Base-by-base conservation (phyloP, 1,140 invertebrate species). In the Frieseomelitta varia region DNA sequence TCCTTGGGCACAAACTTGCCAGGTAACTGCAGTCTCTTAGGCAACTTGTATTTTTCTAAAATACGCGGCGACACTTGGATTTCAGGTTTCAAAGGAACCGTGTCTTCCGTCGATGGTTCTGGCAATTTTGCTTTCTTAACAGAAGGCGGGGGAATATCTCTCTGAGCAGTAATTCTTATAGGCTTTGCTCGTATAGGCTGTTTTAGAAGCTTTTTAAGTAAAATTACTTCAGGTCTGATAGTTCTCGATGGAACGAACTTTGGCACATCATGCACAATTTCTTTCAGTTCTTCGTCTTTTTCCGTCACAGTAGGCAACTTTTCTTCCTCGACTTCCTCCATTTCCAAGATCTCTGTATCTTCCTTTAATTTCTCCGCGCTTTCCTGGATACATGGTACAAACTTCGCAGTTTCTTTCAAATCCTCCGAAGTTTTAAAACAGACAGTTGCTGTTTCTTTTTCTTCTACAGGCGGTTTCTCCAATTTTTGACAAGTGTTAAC, bases 271-370 rank as follows among this genome's bases (percentile, higher is more conserved):
- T 1, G 8, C 17, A 0, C 15, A 17, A 0, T 27, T 4, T 21
- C 12, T n/a, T 0, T 4, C 3, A 0, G 24, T 24, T 61, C 0
- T 1, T 61, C 1, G 24, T 4, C 24, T 1, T 61, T 4, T 61
- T 61, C 6, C 24, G 2, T 14, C 4, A 10, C 47, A 12, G 17
- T 19, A 17, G 2, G 15, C 15, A 55, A 30, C 1, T n/a, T n/a
- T n/a, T 61, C 24, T 21, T 55, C 51, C 27, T 34, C 17, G 2
- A 30, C 12, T 30, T 24, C 12, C 24, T 81, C 1, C 10, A n/a
- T 15, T 39, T 55, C 68, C 1, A 4, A 30, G 2, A 17, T 19
- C 4, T 55, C 1, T 6, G 1, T 17, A 39, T 69, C 53, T 17
- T 77, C n/a, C 21, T 24, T n/a, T 47, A 30, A 34, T 53, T 27